phyloP scores from a whole-genome alignment of 2,113 vertebrate genomes.

The Platichthys flesus region DNA sequence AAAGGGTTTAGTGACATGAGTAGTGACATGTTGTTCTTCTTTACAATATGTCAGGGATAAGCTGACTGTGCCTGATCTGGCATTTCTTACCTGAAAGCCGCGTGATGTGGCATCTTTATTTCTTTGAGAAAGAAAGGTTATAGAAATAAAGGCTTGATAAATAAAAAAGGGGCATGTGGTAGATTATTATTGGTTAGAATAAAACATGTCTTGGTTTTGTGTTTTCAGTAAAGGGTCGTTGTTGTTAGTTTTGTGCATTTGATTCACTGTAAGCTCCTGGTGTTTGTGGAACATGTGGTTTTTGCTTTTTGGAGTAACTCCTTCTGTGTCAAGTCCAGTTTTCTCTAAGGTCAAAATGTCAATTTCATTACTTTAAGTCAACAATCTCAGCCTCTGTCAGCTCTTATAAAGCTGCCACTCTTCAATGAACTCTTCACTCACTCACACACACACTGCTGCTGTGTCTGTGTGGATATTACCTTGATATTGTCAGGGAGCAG shows the following conservation, averaged over 20 bases:
- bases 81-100: neutral
- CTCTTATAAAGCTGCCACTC: neutral
- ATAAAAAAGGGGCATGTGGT: too few relatives aligned
- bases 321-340: neutral
- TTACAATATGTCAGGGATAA: constrained; percentile 17
- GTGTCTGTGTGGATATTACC: constrained; percentile 79
- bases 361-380: constrained; percentile 1
- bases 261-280: neutral
- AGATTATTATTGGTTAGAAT: too few relatives aligned
- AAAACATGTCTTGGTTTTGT: too few relatives aligned
- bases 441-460: neutral
- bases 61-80: neutral
- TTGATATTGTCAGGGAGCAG: constrained; percentile 34
- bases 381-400: constrained; percentile 9
- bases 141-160: too few relatives aligned
- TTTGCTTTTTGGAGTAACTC: neutral
- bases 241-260: neutral
- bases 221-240: too few relatives aligned
- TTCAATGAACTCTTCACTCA: constrained; percentile 2
- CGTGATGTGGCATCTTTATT: too few relatives aligned
- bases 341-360: neutral
- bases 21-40: constrained; percentile 11
- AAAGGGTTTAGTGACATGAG: constrained; percentile 18
- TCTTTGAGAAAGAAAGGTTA: too few relatives aligned
- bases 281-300: neutral